These are phyloP conservation scores for Morus bassanus DNA, from an alignment of 2,797 vertebrate genomes.

Conservation along the genomic window DNA sequence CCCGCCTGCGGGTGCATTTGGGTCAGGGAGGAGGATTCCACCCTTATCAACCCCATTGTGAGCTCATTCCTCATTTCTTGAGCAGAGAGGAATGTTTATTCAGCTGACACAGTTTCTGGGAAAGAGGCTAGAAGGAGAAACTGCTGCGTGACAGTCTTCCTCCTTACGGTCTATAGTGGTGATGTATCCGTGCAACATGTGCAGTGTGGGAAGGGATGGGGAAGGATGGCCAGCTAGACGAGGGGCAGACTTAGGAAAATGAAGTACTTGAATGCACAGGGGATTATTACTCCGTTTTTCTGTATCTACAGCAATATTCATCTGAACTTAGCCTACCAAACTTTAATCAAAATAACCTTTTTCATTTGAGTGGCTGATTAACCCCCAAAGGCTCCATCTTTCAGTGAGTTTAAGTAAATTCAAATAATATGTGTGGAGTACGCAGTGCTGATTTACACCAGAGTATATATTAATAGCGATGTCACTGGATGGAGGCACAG, in stretches of 20 bases:
- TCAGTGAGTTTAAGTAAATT: slow-evolving; percentile 13
- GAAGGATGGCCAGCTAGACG: not conserved
- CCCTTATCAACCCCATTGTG: not conserved
- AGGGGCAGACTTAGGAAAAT: not conserved
- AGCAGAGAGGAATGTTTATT: slow-evolving; percentile 47
- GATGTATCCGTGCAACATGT: not conserved
- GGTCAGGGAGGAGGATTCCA: slow-evolving; percentile 19
- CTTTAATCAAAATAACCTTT: slow-evolving; percentile 33
- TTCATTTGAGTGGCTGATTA: not conserved
- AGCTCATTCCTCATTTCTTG: slow-evolving; percentile 45
- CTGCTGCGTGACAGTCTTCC: not conserved
- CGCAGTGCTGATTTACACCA: slow-evolving; percentile 9
- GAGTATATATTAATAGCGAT: not conserved
- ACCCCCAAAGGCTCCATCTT: slow-evolving; percentile 31
- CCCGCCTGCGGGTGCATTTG: accelerated
- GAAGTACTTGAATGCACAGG: not conserved
- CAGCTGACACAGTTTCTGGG: slow-evolving; percentile 45
- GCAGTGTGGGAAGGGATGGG: not conserved
- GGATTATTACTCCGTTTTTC: slow-evolving; percentile 4
- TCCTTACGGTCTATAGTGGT: not conserved
- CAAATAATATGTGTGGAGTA: not conserved
- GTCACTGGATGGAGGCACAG: not conserved
- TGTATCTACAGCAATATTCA: not conserved
- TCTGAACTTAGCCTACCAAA: not conserved
- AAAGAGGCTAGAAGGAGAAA: slow-evolving; percentile 20